Evolutionary conservation across 1,140 invertebrate genomes (phyloP).

Genomic region (Contarinia nasturtii): DNA sequence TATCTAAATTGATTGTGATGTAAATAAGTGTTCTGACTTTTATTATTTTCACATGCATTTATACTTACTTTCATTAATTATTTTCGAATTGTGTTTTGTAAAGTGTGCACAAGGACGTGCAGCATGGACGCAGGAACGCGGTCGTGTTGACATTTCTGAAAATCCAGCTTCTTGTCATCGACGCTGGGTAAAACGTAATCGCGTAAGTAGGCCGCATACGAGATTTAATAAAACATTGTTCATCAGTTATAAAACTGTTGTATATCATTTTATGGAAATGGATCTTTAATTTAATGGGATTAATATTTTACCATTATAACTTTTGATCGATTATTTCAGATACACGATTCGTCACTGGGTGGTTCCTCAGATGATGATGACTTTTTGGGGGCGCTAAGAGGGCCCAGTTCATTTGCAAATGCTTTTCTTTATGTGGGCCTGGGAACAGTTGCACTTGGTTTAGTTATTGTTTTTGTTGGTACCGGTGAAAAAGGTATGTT

Average conservation of each 20-base stretch:
- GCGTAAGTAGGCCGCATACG: too few species aligned
- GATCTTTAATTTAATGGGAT: too few species aligned
- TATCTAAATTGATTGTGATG: too few species aligned
- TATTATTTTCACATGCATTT: too few species aligned
- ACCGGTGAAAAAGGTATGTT: constrained; percentile 77
- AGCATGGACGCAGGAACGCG: constrained; percentile 48
- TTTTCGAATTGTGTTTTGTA: too few species aligned
- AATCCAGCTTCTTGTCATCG: constrained; percentile 39
- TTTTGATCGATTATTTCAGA: constrained; percentile 7
- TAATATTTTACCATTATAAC: neutral
- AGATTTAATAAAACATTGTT: too few species aligned
- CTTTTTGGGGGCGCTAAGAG: constrained; percentile 27
- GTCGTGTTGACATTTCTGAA: constrained; percentile 46
- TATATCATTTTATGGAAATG: too few species aligned
- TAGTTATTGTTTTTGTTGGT: constrained; percentile 73
- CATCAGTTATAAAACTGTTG: too few species aligned
- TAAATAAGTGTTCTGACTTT: too few species aligned
- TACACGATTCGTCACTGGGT: constrained; percentile 23
- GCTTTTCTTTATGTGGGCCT: constrained; percentile 69
- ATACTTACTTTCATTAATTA: too few species aligned
- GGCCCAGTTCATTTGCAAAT: constrained; percentile 47
- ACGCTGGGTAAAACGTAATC: constrained; percentile 65
- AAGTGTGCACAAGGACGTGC: constrained; percentile 57
- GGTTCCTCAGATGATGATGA: constrained; percentile 26
- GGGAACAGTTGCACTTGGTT: constrained; percentile 57